Conservation (phyloP, 2,888 invertebrate species). For the Euzophera pinguis region DNA sequence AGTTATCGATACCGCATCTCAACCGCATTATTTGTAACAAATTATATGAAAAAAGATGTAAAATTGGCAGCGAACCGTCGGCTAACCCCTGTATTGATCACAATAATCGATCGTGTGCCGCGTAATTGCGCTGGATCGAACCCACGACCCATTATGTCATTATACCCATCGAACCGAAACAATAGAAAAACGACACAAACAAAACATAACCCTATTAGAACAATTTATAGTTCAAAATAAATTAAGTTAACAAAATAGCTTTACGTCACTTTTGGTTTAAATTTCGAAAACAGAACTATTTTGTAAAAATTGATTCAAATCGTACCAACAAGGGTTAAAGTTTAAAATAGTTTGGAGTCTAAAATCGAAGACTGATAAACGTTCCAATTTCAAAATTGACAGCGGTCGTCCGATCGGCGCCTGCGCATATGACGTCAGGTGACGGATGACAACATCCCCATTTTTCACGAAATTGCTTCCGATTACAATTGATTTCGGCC, state of each 20-base stretch:
- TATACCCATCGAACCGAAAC: conserved; percentile 74
- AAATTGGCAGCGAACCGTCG: conserved; percentile 76
- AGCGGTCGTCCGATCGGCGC: conserved; percentile 53
- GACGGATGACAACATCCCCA: conserved; percentile 33
- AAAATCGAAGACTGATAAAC: conserved; percentile 27
- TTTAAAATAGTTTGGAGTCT: conserved; percentile 4
- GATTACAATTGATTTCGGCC: neutral
- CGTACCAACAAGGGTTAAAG: conserved; percentile 16
- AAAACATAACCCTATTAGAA: conserved; percentile 19
- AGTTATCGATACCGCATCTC: conserved; percentile 50
- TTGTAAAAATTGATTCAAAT: conserved; percentile 29
- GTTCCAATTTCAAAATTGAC: conserved; percentile 57
- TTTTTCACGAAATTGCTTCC: conserved; percentile 14
- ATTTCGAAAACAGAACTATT: conserved; percentile 24
- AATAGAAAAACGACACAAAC: conserved; percentile 37
- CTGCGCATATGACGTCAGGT: conserved; percentile 56
- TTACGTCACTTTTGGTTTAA: conserved; percentile 29
- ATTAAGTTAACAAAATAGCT: neutral
- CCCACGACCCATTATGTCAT: conserved; percentile 77
- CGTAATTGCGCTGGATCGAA: conserved; percentile 75
- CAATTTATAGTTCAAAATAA: conserved; percentile 16
- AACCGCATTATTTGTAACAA: conserved; percentile 62
- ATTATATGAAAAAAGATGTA: conserved; percentile 65
- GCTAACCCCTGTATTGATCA: conserved; percentile 79
- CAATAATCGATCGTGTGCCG: conserved; percentile 80